Evolutionary conservation across 2,113 vertebrate species (phyloP), one percentile per base, ranked within the genome.

Genomic region (Potamarius usumacintae): DNA sequence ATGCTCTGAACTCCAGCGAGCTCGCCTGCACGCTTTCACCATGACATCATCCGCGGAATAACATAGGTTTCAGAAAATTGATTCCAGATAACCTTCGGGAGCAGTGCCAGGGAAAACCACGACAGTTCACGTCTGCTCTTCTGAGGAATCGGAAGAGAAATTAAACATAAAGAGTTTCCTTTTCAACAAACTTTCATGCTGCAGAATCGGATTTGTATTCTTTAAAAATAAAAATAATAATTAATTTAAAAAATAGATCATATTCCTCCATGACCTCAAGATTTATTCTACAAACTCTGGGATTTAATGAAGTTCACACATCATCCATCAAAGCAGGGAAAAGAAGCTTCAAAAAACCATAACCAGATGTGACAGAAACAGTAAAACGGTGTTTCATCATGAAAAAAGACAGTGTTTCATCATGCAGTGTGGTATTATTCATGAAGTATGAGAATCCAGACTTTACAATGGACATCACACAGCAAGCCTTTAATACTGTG

Each of bases 61-160:
- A 89, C 90, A 90, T 83, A 77, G 77, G 88, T 91, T 88, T 85
- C n/a, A 83, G 67, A 89, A 91, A 90, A 92, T 89, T 90, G 57
- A 91, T 90, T 90, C 88, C 90, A 91, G 88, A 89, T 86, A 92
- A 90, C 83, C 81, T 55, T 81, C 25, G 15, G 30, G 69, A 76
- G 53, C 71, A 52, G 48, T 58, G 67, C 87, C 85, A 90, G 86
- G 76, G 85, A 84, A 84, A 87, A 82, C 87, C 85, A 65, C 48
- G 79, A 82, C 76, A 69, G 79, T 88, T 88, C 42, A 48, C 52
- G 79, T 88, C 81, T 69, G 80, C 85, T 88, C 81, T 69, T 83
- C 85, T 65, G 52, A 55, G 34, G 22, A 80, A 89, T 85, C 60
- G 63, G 83, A 71, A 88, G 22, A 82, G 83, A 71, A 92, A 87